phyloP scores from a whole-genome alignment of 2,797 vertebrate genomes.

The Cirrhinus mrigala region DNA sequence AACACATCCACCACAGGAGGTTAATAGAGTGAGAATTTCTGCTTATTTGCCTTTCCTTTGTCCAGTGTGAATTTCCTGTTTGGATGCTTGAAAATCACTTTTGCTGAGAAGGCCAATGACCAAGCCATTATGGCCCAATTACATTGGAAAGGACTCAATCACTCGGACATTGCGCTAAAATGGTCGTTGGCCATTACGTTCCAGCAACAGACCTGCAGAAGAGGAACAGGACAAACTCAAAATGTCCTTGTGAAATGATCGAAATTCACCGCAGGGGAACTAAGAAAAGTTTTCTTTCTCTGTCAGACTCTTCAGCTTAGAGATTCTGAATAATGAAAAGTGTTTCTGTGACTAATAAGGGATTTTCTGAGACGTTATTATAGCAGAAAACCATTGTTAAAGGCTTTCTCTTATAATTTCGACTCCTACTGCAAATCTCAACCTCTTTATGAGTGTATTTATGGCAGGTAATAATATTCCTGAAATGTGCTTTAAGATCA shows the following conservation, averaged over 20 bases:
- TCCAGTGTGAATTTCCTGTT: conserved; percentile 32
- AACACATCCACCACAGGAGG: conserved; percentile 6
- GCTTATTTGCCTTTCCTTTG: conserved; percentile 2
- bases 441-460: not conserved
- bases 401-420: not conserved
- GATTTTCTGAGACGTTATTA: conserved; percentile 6
- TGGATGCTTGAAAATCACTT: conserved; percentile 24
- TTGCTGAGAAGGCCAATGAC: conserved; percentile 24
- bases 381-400: not conserved
- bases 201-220: not conserved
- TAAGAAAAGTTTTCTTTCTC: not conserved
- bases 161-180: conserved; percentile 5
- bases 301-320: not conserved
- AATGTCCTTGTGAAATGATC: not conserved
- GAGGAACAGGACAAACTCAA: not conserved
- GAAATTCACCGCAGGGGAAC: not conserved
- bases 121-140: conserved; percentile 27
- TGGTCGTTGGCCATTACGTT: not conserved
- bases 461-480: not conserved
- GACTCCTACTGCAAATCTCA: not conserved
- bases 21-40: not conserved
- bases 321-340: not conserved
- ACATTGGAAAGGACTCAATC: conserved; percentile 25
- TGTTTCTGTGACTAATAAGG: not conserved
- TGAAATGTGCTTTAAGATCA: not conserved